phyloP scores from a whole-genome alignment of 2,113 vertebrate species.

The Prunella himalayana region DNA sequence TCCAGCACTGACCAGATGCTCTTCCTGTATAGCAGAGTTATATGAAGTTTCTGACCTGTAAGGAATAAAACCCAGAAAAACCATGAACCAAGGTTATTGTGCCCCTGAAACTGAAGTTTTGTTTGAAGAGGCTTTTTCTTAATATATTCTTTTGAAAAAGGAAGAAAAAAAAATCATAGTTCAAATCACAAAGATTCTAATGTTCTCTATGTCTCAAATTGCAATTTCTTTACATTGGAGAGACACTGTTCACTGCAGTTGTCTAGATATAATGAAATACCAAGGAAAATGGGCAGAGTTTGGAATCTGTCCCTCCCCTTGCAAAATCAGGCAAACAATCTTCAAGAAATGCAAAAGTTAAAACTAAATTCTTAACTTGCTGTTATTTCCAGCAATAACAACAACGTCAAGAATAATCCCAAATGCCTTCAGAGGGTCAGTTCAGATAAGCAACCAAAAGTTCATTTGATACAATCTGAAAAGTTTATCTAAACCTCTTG shows the following conservation, averaged over 20 bases:
- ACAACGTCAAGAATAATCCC: background rate
- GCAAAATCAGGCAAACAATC: background rate
- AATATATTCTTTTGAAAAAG: background rate
- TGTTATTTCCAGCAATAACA: background rate
- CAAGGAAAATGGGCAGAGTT: background rate
- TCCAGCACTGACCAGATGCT: background rate
- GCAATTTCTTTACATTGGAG: background rate
- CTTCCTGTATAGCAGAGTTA: background rate
- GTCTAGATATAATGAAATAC: background rate
- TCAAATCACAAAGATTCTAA: background rate
- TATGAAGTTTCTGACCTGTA: background rate
- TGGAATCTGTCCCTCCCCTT: background rate
- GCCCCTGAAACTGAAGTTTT: background rate
- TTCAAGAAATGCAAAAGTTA: background rate
- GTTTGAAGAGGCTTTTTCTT: background rate
- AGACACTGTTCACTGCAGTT: background rate
- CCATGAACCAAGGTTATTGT: background rate
- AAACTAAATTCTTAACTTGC: background rate
- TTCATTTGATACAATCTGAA: conserved; percentile 31
- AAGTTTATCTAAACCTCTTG: conserved; percentile 23
- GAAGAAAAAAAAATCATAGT: background rate
- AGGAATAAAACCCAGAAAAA: background rate
- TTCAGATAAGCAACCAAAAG: conserved; percentile 47
- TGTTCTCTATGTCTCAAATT: background rate
- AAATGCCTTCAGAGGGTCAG: background rate